Base-by-base conservation (phyloP, 2,113 vertebrate genomes). In the Chloropsis cyanopogon region DNA sequence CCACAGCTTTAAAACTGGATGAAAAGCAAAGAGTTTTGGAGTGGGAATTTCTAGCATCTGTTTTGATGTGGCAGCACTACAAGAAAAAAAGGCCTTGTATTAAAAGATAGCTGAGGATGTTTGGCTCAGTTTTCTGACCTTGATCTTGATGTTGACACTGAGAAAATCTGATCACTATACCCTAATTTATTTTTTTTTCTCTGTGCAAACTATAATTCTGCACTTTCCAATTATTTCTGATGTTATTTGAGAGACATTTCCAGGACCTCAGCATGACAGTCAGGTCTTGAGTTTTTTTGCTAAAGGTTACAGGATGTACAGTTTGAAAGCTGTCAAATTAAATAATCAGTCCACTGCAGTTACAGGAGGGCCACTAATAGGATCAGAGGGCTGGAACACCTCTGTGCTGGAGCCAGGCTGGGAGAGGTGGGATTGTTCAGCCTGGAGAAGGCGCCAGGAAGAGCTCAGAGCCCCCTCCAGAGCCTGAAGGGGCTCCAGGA, bases 21-120 rank as follows among this genome's bases (percentile, higher is more conserved):
- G 88, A 87, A 93, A 96, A 97, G 87, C 97, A 97, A 93, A 95
- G 73, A 66, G 77, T 80, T 95, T 86, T 97, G 95, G 93, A 96
- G 93, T 86, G 86, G 82, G 33, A 57, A 29, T 86, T 92, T 88
- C 88, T 96, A 85, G 61, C 80, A 86, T 94, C 92, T 94, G 96
- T 79, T 97, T 93, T 64, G 39, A 77, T 89, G 78, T 53, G 91
- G 96, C 96, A 86, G 84, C 78, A 77, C 28, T 76, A 71, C 75
- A 86, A 75, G 83, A 82, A 68, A 96, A 96, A 96, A 88, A 46
- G 42, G 56, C 41, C 90, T 90, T 81, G 79, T 86, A 84, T 95
- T 35, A 84, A 64, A 93, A 96, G 95, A 91, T 59, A 95, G 81
- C 89, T 84, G 93, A 97, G 81, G 86, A 88, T 86, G 92, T 97